Evolutionary conservation across 2,888 invertebrate genomes (phyloP).

Genomic region (Metacarcinus magister): DNA sequence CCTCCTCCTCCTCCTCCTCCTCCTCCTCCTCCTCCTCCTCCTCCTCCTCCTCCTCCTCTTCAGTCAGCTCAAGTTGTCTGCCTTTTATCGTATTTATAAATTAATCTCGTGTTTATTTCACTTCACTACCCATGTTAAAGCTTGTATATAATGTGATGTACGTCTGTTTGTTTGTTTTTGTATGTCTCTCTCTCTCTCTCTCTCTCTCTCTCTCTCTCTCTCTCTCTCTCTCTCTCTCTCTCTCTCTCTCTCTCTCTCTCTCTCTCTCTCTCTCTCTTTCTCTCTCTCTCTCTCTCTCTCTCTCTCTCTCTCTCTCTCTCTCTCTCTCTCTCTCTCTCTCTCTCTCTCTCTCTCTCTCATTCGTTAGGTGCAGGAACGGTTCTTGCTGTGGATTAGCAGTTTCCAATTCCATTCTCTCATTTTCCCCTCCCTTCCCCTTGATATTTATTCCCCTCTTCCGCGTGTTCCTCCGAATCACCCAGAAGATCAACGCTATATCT

Average conservation of each 20-base stretch:
- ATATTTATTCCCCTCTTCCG: constrained; percentile 26
- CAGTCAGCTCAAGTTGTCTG: no score
- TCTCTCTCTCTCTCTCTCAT: constrained; percentile 26
- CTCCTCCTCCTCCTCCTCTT: no score
- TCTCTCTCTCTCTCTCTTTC: background rate
- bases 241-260: no score
- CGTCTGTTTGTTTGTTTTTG: no score
- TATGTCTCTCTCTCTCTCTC: no score
- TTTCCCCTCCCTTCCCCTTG: constrained; percentile 26
- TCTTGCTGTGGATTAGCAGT: constrained; percentile 7
- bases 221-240: background rate
- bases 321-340: constrained; percentile 26
- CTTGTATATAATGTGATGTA: no score
- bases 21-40: no score
- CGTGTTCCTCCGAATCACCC: constrained; percentile 13
- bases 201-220: background rate
- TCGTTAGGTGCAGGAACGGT: constrained; percentile 14
- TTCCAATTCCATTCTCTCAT: constrained; percentile 26
- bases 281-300: constrained; percentile 2
- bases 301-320: background rate
- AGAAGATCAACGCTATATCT: constrained; percentile 5
- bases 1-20: no score
- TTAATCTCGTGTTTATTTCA: no score
- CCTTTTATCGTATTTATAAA: no score
- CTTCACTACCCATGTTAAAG: no score